These are phyloP conservation scores for Colletes gigas DNA, from an alignment of 1,140 invertebrate genomes.

Conservation along the genomic window DNA sequence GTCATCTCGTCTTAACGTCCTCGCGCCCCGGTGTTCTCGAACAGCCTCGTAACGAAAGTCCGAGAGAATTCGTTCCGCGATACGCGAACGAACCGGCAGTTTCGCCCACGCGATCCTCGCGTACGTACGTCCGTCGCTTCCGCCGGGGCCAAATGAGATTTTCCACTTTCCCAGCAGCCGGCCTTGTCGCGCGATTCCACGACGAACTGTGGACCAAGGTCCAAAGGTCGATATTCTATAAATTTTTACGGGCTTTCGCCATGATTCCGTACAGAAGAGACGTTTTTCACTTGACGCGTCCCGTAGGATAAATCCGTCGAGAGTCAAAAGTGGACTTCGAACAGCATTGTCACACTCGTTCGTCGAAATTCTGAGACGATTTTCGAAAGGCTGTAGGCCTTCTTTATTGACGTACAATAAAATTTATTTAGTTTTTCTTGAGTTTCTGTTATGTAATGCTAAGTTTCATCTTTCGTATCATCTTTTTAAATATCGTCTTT, in stretches of 20 bases:
- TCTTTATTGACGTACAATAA: not conserved
- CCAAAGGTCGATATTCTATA: constrained; percentile 42
- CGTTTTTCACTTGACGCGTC: not conserved
- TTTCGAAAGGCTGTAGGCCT: too few species aligned
- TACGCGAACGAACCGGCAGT: not conserved
- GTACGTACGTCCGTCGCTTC: constrained; percentile 34
- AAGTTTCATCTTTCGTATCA: too few species aligned
- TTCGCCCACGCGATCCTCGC: not conserved
- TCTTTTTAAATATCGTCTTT: too few species aligned
- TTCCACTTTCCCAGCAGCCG: constrained; percentile 46
- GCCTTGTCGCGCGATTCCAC: not conserved
- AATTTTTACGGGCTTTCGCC: constrained; percentile 42
- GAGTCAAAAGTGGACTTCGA: too few species aligned
- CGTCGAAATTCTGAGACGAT: too few species aligned
- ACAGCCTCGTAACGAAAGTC: not conserved
- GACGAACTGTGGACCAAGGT: not conserved
- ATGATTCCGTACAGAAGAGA: not conserved
- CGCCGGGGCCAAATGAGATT: constrained; percentile 61
- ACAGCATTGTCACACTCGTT: too few species aligned
- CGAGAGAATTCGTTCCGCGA: not conserved
- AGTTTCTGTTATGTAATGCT: too few species aligned
- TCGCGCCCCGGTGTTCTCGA: not conserved
- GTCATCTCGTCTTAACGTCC: not conserved
- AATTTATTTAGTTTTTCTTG: too few species aligned
- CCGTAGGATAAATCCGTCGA: not conserved